A percentile compares a stretch with the other conserved stretches of the same genome.
Conservation (phyloP, 2,888 invertebrate species). For the Belgica antarctica region DNA sequence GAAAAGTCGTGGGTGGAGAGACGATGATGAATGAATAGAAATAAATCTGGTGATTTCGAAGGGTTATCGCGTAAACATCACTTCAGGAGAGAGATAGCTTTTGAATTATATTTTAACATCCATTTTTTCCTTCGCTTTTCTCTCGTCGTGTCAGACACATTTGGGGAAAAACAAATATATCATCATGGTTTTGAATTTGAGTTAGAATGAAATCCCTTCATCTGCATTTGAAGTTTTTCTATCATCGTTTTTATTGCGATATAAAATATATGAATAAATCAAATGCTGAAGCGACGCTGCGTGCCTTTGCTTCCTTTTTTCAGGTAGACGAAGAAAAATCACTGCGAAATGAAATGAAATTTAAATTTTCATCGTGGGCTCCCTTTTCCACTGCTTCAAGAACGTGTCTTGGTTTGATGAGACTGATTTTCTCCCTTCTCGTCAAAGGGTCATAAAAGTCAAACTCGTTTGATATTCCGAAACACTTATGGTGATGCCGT, state of each 20-base stretch:
- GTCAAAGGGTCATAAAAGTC: slow-evolving; percentile 29
- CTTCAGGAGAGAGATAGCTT: slow-evolving; percentile 18
- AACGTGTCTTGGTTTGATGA: slow-evolving; percentile 23
- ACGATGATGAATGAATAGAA: slow-evolving; percentile 29
- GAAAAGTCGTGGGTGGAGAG: not conserved
- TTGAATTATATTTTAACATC: not conserved
- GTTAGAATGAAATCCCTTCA: slow-evolving; percentile 28
- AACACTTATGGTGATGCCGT: slow-evolving; percentile 31
- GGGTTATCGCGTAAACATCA: slow-evolving; percentile 38
- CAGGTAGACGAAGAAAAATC: slow-evolving; percentile 24
- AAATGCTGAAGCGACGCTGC: not conserved
- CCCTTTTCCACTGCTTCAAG: not conserved
- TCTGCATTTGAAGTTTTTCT: slow-evolving; percentile 33
- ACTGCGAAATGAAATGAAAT: not conserved
- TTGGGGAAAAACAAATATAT: slow-evolving; percentile 29
- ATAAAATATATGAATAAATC: slow-evolving; percentile 28
- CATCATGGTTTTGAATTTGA: slow-evolving; percentile 7
- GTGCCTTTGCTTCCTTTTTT: not conserved
- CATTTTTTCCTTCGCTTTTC: not conserved
- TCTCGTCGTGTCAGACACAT: slow-evolving; percentile 18
- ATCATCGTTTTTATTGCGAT: slow-evolving; percentile 27
- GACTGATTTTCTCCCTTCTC: slow-evolving; percentile 14
- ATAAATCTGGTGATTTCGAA: slow-evolving; percentile 33
- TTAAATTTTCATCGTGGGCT: slow-evolving; percentile 27
- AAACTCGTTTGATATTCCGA: slow-evolving; percentile 25